A percentile compares a stretch with the other conserved stretches of the same genome.
phyloP scores from a whole-genome alignment of 2,113 vertebrate species.

The Ceyx melanurus region DNA sequence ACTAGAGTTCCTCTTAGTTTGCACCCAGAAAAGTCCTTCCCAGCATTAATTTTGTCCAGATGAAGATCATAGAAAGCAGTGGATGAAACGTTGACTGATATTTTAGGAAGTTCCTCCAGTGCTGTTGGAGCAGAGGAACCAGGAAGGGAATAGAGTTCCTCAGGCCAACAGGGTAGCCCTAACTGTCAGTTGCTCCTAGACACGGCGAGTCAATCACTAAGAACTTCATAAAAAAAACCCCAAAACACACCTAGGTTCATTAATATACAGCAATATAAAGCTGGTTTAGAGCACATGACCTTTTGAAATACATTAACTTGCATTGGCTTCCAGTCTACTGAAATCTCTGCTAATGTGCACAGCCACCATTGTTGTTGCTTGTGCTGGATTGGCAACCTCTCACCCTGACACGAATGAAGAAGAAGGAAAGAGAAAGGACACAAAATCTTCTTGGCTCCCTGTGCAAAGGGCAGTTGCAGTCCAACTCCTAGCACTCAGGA shows the following conservation, averaged over 20 bases:
- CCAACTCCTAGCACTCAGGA: neutral
- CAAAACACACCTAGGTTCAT: neutral
- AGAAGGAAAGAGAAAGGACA: neutral
- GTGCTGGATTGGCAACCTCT: neutral
- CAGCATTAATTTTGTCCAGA: neutral
- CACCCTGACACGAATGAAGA: neutral
- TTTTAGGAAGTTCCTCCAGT: neutral
- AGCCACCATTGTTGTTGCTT: fast-evolving
- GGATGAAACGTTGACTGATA: neutral
- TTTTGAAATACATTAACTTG: neutral
- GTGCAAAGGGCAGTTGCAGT: neutral
- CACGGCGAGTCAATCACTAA: neutral
- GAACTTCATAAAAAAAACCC: neutral
- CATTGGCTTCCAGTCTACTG: neutral
- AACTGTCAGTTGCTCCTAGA: neutral
- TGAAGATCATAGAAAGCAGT: neutral
- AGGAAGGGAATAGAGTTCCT: neutral
- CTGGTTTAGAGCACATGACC: neutral
- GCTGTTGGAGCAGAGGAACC: neutral
- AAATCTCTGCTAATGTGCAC: fast-evolving
- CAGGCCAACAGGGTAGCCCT: neutral
- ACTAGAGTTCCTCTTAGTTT: neutral
- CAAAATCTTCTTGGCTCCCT: neutral
- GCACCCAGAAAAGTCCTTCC: neutral
- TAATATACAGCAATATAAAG: neutral